A percentile compares a stretch with the other conserved stretches of the same genome.
Evolutionary conservation across 2,797 vertebrate species (phyloP).

Genomic region (Sebastes iracundus): DNA sequence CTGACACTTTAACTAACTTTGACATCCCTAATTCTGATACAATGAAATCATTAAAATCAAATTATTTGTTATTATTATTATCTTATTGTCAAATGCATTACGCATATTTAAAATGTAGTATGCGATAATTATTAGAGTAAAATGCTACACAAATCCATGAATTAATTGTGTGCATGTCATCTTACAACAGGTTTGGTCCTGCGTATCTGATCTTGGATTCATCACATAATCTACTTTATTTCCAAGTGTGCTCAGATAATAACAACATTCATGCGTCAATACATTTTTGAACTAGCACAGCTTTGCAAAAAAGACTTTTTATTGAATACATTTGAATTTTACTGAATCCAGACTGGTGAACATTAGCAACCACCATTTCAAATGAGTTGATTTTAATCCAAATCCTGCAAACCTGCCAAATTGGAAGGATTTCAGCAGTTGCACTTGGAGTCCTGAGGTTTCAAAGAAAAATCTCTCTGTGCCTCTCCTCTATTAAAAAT

Average conservation of each 20-base stretch:
- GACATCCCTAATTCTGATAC: neutral
- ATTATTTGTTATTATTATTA: neutral
- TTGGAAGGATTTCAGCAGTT: conserved; percentile 38
- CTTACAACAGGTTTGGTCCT: neutral
- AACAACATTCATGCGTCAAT: neutral
- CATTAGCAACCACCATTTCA: conserved; percentile 15
- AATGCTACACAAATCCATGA: neutral
- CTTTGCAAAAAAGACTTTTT: neutral
- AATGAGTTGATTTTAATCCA: conserved; percentile 30
- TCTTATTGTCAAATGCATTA: neutral
- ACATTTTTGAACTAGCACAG: neutral
- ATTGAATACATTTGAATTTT: conserved; percentile 14
- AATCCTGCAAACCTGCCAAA: conserved; percentile 25
- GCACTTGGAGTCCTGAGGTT: conserved; percentile 22
- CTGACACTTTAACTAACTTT: too few species aligned
- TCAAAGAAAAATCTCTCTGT: conserved; percentile 21
- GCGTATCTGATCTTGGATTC: neutral
- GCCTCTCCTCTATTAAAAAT: conserved; percentile 9
- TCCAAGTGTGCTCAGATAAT: neutral
- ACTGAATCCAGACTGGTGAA: conserved; percentile 10
- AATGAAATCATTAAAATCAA: neutral
- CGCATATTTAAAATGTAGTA: neutral
- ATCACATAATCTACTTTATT: neutral
- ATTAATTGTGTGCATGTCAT: neutral
- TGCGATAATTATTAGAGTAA: neutral